These are phyloP conservation scores for Brachionus paranguensis DNA, from an alignment of 1,140 invertebrate genomes.

Conservation along the genomic window DNA sequence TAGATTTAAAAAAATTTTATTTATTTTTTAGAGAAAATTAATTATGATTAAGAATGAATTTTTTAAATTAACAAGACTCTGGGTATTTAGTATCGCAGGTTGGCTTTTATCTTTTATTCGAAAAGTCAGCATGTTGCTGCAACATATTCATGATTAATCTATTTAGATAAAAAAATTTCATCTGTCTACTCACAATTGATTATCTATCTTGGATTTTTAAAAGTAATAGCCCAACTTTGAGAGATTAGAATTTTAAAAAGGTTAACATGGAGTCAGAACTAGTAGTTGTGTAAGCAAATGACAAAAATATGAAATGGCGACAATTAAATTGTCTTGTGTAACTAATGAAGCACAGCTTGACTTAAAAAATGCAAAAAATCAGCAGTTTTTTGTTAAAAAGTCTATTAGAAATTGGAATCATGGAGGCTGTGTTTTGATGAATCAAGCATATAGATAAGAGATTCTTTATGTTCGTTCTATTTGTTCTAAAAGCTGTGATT, in stretches of 20 bases:
- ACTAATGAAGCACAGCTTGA: neutral
- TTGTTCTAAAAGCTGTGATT: neutral
- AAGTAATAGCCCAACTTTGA: neutral
- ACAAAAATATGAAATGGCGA: neutral
- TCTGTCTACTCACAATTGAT: neutral
- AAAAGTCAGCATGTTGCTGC: neutral
- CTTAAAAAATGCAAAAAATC: neutral
- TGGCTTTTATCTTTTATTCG: neutral
- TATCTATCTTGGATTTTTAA: neutral
- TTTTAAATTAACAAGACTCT: neutral
- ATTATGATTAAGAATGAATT: neutral
- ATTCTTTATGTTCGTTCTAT: neutral
- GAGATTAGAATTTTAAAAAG: neutral
- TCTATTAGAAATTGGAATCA: neutral
- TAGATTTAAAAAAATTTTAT: too few relatives aligned
- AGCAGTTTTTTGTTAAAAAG: neutral
- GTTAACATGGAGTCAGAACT: neutral
- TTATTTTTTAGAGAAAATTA: too few relatives aligned
- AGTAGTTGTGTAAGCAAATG: neutral
- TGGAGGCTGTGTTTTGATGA: neutral
- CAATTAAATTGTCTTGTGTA: neutral
- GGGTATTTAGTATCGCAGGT: neutral
- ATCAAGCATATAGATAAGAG: neutral
- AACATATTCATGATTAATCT: neutral
- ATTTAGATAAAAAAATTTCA: neutral